Percentiles rank a stretch among this genome's conserved stretches.
Evolutionary conservation across 2,888 invertebrate species (phyloP).

Genomic region (Thereva nobilitata): DNA sequence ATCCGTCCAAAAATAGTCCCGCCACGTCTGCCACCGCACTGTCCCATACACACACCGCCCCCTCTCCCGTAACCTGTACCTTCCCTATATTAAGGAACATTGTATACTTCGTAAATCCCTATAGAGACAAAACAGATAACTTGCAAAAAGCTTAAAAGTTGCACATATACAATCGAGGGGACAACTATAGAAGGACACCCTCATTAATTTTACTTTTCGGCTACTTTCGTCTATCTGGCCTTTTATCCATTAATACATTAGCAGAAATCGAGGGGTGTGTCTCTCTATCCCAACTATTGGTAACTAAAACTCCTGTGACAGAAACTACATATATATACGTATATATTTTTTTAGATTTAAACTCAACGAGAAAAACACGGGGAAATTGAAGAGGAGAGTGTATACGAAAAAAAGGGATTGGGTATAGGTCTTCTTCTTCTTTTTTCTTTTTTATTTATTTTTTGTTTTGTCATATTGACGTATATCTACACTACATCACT

Average conservation of each 20-base stretch:
- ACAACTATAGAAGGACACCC: neutral
- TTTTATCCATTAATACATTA: constrained; percentile 17
- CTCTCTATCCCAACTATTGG: too few relatives aligned
- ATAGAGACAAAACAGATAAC: neutral
- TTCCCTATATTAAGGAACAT: neutral
- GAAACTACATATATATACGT: too few relatives aligned
- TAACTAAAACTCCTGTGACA: too few relatives aligned
- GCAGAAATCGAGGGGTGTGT: too few relatives aligned
- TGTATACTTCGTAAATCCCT: neutral
- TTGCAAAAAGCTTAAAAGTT: constrained; percentile 16
- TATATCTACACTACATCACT: neutral
- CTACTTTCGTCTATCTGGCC: constrained; percentile 7
- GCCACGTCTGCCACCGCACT: neutral
- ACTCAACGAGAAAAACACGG: too few relatives aligned
- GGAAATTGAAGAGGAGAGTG: too few relatives aligned
- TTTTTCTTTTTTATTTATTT: too few relatives aligned
- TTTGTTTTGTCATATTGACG: constrained; percentile 21
- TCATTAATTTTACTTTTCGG: constrained; percentile 34
- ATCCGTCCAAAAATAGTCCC: neutral
- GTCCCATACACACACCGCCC: neutral
- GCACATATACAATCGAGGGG: constrained; percentile 20
- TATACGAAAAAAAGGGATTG: too few relatives aligned
- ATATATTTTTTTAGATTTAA: too few relatives aligned
- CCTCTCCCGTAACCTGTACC: neutral
- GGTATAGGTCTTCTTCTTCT: too few relatives aligned